Conservation (phyloP, 2,113 vertebrate genomes). For the Casuarius casuarius region DNA sequence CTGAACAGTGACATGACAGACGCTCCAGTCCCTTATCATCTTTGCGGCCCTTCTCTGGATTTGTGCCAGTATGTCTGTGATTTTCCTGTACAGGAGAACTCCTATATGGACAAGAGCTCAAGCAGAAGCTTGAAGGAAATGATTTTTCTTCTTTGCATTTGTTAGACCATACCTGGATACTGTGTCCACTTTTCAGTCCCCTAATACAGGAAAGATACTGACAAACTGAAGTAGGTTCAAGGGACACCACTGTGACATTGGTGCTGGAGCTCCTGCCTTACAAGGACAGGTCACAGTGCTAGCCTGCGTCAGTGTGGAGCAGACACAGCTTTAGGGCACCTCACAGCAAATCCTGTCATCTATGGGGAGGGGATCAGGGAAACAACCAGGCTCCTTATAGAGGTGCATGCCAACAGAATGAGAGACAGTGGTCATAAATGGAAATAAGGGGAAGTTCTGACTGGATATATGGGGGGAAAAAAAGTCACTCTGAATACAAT, state of each 20-base stretch:
- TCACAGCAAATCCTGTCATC: background rate
- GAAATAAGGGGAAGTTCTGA: background rate
- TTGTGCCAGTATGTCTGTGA: no score
- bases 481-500: background rate
- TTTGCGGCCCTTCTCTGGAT: no score
- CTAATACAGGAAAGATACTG: background rate
- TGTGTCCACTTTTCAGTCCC: background rate
- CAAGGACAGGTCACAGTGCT: background rate
- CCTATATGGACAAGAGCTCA: background rate
- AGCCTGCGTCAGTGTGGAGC: background rate
- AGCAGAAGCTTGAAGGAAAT: fast-evolving
- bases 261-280: background rate
- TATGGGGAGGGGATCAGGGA: fast-evolving
- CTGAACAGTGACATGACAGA: no score
- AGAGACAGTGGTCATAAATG: background rate
- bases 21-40: no score
- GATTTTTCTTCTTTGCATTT: background rate
- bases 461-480: background rate
- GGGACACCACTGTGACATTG: fast-evolving
- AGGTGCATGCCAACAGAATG: background rate
- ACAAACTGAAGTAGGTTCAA: background rate
- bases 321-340: background rate
- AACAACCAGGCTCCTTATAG: background rate
- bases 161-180: background rate
- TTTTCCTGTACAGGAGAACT: fast-evolving